phyloP scores from a whole-genome alignment of 2,888 invertebrate genomes.

The Spicauda simplicius region DNA sequence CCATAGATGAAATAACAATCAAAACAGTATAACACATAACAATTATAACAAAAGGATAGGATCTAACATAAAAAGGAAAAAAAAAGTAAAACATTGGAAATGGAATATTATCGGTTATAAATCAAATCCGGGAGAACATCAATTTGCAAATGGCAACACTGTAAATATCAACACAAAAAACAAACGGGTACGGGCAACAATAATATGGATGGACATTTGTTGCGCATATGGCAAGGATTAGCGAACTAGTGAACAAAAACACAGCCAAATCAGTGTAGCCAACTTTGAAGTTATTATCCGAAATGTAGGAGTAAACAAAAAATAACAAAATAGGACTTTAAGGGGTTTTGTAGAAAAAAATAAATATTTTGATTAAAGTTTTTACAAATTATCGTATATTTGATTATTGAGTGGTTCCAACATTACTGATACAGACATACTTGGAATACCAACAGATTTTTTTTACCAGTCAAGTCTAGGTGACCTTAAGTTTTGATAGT shows the following conservation, averaged over 20 bases:
- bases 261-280: constrained; percentile 44
- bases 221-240: constrained; percentile 54
- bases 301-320: background rate
- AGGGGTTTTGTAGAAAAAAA: no score
- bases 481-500: no score
- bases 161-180: constrained; percentile 24
- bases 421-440: no score
- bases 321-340: no score
- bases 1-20: background rate
- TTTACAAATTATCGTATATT: no score
- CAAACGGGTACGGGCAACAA: constrained; percentile 32
- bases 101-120: background rate
- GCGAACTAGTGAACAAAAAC: constrained; percentile 52
- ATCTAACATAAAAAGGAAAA: background rate
- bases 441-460: no score
- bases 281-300: constrained; percentile 16
- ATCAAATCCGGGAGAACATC: constrained; percentile 7
- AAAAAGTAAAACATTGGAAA: background rate
- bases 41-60: background rate
- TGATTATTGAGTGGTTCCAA: no score
- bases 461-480: no score
- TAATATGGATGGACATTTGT: constrained; percentile 44
- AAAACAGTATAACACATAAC: no score
- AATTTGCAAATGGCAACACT: constrained; percentile 22
- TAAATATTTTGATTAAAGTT: no score